A percentile compares a stretch with the other conserved stretches of the same genome.
These are phyloP conservation scores for Dendronephthya gigantea DNA, from an alignment of 64 coral and sea anemone genomes.

Conservation along the genomic window DNA sequence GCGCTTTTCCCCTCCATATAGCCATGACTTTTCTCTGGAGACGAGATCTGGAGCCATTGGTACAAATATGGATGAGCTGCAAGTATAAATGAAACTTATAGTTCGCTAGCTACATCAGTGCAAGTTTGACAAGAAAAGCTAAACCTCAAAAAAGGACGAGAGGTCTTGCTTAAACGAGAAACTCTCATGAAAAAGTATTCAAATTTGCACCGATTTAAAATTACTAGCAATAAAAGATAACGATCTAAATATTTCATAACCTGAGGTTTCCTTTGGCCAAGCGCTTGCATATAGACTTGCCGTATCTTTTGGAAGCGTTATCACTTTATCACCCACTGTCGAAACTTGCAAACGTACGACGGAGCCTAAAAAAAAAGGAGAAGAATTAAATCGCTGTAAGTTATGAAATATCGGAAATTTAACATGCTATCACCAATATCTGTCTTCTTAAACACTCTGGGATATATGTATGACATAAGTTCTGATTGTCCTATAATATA, in stretches of 20 bases:
- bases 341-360: constrained; percentile 53
- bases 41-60: constrained; percentile 93
- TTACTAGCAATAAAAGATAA: not conserved
- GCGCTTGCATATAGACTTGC: constrained; percentile 92
- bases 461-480: too few species aligned
- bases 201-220: not conserved
- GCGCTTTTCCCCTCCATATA: constrained; percentile 97
- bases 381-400: too few species aligned
- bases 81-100: not conserved
- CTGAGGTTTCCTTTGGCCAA: constrained; percentile 64
- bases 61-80: constrained; percentile 72
- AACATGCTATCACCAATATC: too few species aligned
- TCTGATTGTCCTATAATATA: too few species aligned
- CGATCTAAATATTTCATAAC: too few species aligned
- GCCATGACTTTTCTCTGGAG: constrained; percentile 84
- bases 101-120: too few species aligned
- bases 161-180: too few species aligned
- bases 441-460: too few species aligned
- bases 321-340: constrained; percentile 64
- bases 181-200: too few species aligned
- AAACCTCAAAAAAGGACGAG: too few species aligned
- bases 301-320: constrained; percentile 58
- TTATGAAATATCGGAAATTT: too few species aligned
- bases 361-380: not conserved
- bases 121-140: too few species aligned